These are phyloP conservation scores for Zoanthus sociatus DNA, from an alignment of 92 coral and sea anemone species.

Conservation along the genomic window DNA sequence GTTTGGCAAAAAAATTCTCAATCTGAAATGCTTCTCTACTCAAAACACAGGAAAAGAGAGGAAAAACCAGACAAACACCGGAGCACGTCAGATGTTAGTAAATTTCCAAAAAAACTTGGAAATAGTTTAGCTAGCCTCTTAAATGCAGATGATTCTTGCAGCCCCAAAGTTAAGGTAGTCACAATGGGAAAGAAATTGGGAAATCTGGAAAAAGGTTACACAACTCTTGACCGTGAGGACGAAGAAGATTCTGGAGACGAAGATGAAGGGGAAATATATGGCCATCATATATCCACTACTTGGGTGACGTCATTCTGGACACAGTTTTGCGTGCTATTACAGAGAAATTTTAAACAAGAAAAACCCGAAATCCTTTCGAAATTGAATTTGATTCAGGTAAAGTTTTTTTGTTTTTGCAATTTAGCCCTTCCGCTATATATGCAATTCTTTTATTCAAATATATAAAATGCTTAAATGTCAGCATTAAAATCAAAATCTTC, in stretches of 20 bases:
- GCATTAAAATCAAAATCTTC: too few relatives aligned
- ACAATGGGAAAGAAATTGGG: constrained; percentile 23
- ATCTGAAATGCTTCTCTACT: neutral
- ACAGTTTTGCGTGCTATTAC: constrained; percentile 84
- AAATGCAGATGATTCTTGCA: constrained; percentile 15
- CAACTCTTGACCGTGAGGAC: constrained; percentile 28
- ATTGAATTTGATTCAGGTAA: constrained; percentile 81
- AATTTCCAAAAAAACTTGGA: constrained; percentile 18
- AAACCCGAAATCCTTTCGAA: constrained; percentile 87
- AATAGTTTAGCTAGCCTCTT: constrained; percentile 18
- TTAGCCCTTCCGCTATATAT: too few relatives aligned
- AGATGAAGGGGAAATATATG: constrained; percentile 72
- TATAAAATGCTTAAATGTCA: too few relatives aligned
- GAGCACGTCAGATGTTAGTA: constrained; percentile 8
- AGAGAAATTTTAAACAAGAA: constrained; percentile 91
- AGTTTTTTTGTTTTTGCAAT: neutral
- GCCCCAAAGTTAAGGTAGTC: constrained; percentile 2
- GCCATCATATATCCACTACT: constrained; percentile 78
- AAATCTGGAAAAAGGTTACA: constrained; percentile 21
- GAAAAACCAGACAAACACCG: neutral
- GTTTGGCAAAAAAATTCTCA: constrained; percentile 11
- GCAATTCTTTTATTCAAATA: too few relatives aligned
- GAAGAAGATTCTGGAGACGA: constrained; percentile 83
- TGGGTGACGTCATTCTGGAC: constrained; percentile 99
- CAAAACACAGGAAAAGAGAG: constrained; percentile 33